Conservation (phyloP, 2,797 vertebrate genomes). For the Geotria australis region DNA sequence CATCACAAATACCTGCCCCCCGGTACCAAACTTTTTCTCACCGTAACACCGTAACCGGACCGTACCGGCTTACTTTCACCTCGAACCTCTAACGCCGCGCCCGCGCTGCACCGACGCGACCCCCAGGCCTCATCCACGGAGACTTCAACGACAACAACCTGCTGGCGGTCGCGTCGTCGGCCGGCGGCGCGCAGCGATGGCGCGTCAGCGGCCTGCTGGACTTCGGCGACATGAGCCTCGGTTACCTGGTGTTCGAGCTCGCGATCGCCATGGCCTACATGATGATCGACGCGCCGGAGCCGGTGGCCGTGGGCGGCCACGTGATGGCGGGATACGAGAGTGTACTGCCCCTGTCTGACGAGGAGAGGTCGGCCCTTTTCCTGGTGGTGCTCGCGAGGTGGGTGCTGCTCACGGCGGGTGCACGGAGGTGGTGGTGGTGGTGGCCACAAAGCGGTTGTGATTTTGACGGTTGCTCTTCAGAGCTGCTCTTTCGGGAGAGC, state of each 20-base stretch:
- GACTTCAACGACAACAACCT: conserved; percentile 1
- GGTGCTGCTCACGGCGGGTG: no score
- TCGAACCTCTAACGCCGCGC: no score
- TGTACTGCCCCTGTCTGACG: neutral
- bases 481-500: no score
- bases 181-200: neutral
- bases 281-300: neutral
- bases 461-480: no score
- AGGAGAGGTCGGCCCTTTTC: neutral
- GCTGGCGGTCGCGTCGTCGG: neutral
- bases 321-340: neutral
- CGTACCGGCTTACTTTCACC: no score
- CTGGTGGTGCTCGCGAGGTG: neutral
- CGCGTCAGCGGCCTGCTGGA: neutral
- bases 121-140: neutral
- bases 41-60: no score
- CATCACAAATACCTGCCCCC: no score
- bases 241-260: neutral
- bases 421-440: no score
- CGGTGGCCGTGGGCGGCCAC: neutral
- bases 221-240: neutral
- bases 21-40: no score
- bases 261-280: neutral
- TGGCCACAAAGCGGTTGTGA: no score
- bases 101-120: no score